These are phyloP conservation scores for Ommatoiulus sabulosus DNA, from an alignment of 2,888 invertebrate genomes.

Conservation along the genomic window DNA sequence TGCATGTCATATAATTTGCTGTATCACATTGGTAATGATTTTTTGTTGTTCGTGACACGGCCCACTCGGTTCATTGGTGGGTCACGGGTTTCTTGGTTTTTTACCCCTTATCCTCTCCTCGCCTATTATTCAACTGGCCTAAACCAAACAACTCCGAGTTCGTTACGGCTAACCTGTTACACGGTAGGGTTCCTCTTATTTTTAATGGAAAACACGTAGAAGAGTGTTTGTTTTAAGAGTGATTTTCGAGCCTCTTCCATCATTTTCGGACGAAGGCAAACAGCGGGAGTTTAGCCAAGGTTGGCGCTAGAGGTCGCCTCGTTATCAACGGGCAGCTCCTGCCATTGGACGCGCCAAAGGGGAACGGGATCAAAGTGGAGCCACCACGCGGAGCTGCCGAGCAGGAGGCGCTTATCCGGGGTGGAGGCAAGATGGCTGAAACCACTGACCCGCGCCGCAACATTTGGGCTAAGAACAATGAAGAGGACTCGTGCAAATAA, in stretches of 20 bases:
- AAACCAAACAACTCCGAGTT: slow-evolving; percentile 30
- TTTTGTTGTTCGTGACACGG: slow-evolving; percentile 48
- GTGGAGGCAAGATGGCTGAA: neutral
- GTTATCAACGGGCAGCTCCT: neutral
- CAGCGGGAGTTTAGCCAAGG: slow-evolving; percentile 3
- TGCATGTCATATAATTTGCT: slow-evolving; percentile 53
- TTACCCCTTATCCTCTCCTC: neutral
- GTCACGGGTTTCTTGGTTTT: slow-evolving; percentile 34
- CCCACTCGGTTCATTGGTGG: slow-evolving; percentile 28
- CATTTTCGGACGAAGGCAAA: slow-evolving; percentile 50
- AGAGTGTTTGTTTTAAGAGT: slow-evolving; percentile 56
- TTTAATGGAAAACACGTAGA: slow-evolving; percentile 54
- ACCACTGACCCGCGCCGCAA: neutral
- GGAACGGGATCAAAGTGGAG: neutral
- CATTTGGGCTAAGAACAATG: neutral
- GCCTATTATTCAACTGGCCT: slow-evolving; percentile 34
- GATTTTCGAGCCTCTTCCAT: slow-evolving; percentile 54
- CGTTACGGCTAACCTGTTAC: slow-evolving; percentile 43
- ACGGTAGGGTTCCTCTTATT: slow-evolving; percentile 50
- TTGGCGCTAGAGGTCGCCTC: slow-evolving; percentile 6
- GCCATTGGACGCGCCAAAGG: neutral
- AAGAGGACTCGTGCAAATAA: neutral
- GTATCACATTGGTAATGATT: slow-evolving; percentile 47
- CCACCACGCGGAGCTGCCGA: neutral
- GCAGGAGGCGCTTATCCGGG: neutral